Evolutionary conservation across 2,113 vertebrate species (phyloP), one percentile per base, ranked within the genome.

Genomic region (Taxidea taxus): DNA sequence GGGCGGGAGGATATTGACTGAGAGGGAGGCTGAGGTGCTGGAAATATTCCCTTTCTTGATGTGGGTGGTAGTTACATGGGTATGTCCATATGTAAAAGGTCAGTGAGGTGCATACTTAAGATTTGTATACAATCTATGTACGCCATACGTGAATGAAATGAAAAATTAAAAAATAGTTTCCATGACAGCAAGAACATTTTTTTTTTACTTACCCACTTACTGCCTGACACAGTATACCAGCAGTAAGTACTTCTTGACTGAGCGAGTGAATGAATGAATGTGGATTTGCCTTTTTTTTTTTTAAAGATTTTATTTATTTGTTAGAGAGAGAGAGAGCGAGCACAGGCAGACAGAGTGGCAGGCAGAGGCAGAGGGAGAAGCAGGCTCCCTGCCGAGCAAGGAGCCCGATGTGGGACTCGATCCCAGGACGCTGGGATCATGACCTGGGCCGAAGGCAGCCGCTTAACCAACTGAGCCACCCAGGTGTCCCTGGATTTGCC

Each of bases 221-320:
- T 58, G 6, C 42, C 37, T 34, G n/a, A 83, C 29, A 93, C 20
- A 93, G 78, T n/a, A 47, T 90, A 58, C 34, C 21, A 54, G 62
- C 34, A 66, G 5, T 51, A 85, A 92, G 25, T 49, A 89, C 15
- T 91, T 83, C 9, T 51, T 90, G 60, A 81, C 23, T 68, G 58
- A 93, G 47, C 42, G 82, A 97, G 62, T 58, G 47, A 25, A 77
- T 84, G 47, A 25, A 77, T 75, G 87, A 84, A 96, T 92, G 70
- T 85, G 20, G n/a, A 77, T 87, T 97, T 96, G 18, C 20, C 92
- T 90, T n/a, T n/a, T n/a, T n/a, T n/a, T n/a, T n/a, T n/a, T n/a
- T n/a, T n/a, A n/a, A n/a, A n/a, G n/a, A n/a, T n/a, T n/a, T n/a
- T n/a, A n/a, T n/a, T n/a, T n/a, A n/a, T n/a, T n/a, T n/a, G n/a